Base-by-base conservation (phyloP, 2,888 invertebrate genomes). In the Oscheius sp. region DNA sequence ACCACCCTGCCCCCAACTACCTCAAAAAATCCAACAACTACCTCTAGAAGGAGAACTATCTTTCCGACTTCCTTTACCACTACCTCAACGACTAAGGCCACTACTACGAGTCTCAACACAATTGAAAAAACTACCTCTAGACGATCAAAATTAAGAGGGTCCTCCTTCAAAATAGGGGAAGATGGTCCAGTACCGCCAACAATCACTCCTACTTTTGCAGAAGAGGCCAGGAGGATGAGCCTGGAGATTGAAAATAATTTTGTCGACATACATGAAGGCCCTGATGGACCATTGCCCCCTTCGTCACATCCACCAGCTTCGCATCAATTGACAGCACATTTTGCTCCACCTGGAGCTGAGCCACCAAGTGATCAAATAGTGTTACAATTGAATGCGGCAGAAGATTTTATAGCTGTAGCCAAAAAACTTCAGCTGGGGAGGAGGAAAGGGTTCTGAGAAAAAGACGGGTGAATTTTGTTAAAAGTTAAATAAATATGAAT, bases 401-500 rank as follows among this genome's bases (percentile, higher is more conserved):
- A 62, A 9, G 62, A 62, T 30, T 62, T 62, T 49, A 14, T 62
- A 12, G 62, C 32, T 14, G 62, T 62, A n/a, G 59, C 59, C 17
- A 59, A 20, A n/a, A 54, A 36, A 54, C 20, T 54, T 9, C 54
- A 32, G n/a, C 8, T 54, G n/a, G 32, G 32, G 8, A 30, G 54
- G 20, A 54, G 54, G 9, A 30, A 24, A 54, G 6, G 36, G 54
- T 32, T 54, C 6, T 14, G 14, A 51, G n/a, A 33, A 20, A 22
- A 17, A 20, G 12, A 54, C 54, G 54, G 54, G 54, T 54, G 24
- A n/a, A n/a, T n/a, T n/a, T n/a, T n/a, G n/a, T 49, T 24, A 36
- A 36, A 9, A 36, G 14, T 36, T n/a, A n/a, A n/a, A n/a, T n/a
- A n/a, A n/a, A n/a, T n/a, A n/a, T n/a, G n/a, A n/a, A n/a, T n/a